Evolutionary conservation across 2,113 vertebrate species (phyloP).

Genomic region (Oncorhynchus clarkii): DNA sequence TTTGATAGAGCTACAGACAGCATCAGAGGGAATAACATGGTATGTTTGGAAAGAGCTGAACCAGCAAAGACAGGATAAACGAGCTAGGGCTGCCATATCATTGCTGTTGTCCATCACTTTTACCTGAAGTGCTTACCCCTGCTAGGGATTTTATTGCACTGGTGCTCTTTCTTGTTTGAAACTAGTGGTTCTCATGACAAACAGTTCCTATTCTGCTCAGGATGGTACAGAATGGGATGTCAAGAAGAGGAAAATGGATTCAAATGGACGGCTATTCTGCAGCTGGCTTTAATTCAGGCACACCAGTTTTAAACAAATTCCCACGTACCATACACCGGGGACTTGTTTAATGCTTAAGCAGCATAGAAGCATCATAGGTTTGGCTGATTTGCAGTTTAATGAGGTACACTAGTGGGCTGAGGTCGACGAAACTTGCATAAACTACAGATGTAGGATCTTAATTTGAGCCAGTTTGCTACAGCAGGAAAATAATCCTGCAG

Average conservation of each 20-base stretch:
- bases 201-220: neutral
- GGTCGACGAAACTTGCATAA: conserved; percentile 46
- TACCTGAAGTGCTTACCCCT: conserved; percentile 31
- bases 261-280: conserved; percentile 25
- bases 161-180: conserved; percentile 29
- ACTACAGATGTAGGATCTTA: no score
- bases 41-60: conserved; percentile 35
- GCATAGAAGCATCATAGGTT: neutral
- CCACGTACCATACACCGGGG: conserved; percentile 10
- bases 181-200: conserved; percentile 19
- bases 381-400: conserved; percentile 12
- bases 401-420: neutral
- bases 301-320: conserved; percentile 1
- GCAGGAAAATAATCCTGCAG: no score
- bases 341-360: conserved; percentile 25
- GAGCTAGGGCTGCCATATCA: conserved; percentile 30
- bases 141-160: conserved; percentile 37
- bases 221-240: conserved; percentile 8
- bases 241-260: conserved; percentile 19
- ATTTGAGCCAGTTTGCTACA: no score
- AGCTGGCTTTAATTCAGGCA: conserved; percentile 32
- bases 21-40: conserved; percentile 30
- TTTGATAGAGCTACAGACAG: conserved; percentile 26
- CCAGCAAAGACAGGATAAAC: conserved; percentile 13
- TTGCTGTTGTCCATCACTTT: conserved; percentile 37